These are phyloP conservation scores for Drosophila dives DNA, from an alignment of 2,888 invertebrate genomes.

Conservation along the genomic window DNA sequence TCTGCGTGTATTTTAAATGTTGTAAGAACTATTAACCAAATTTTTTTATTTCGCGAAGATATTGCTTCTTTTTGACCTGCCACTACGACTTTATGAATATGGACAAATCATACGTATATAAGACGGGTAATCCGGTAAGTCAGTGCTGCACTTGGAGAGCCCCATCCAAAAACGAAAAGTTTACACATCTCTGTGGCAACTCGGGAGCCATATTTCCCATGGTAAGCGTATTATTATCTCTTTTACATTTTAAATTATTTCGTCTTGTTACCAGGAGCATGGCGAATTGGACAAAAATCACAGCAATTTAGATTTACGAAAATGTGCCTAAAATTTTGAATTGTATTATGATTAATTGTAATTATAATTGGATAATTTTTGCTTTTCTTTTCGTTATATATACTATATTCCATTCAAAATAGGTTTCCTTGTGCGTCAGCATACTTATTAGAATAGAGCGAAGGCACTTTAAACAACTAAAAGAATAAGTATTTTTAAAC, in stretches of 20 bases:
- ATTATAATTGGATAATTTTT: conserved; percentile 9
- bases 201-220: conserved; percentile 38
- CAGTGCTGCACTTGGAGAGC: conserved; percentile 45
- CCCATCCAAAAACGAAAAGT: conserved; percentile 1
- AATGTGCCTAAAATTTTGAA: neutral
- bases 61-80: conserved; percentile 61
- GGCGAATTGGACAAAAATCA: neutral
- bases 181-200: conserved; percentile 50
- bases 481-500: neutral
- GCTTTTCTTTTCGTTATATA: neutral
- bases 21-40: neutral
- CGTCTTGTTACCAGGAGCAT: conserved; percentile 7
- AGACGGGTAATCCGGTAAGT: conserved; percentile 31
- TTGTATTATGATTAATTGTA: neutral
- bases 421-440: neutral
- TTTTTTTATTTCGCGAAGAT: conserved; percentile 21
- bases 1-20: neutral
- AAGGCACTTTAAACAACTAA: neutral
- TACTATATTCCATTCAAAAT: neutral
- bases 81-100: conserved; percentile 57
- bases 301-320: neutral
- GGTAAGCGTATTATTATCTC: neutral
- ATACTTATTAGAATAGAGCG: neutral
- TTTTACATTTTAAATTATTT: neutral
- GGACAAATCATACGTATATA: conserved; percentile 36